Conservation (phyloP, 2,113 vertebrate genomes). For the Podocnemis expansa region DNA sequence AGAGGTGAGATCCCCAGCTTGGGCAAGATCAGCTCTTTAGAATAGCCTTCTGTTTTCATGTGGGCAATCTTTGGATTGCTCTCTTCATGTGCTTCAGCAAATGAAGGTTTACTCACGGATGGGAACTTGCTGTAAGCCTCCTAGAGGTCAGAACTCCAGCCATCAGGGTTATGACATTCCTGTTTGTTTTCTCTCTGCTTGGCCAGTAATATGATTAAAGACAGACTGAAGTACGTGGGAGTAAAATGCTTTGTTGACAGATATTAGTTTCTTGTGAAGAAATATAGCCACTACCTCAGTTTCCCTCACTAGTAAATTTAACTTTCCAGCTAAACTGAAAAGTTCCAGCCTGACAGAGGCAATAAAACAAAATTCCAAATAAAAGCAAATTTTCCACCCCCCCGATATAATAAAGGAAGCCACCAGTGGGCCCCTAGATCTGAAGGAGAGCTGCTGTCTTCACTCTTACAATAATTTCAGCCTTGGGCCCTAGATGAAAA, state of each 20-base stretch:
- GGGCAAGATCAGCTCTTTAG: neutral
- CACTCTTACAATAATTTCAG: neutral
- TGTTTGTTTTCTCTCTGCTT: neutral
- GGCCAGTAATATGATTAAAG: neutral
- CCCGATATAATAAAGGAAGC: neutral
- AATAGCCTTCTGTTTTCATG: neutral
- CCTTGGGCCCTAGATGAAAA: neutral
- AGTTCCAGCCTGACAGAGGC: neutral
- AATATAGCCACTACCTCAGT: neutral
- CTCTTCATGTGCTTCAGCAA: neutral
- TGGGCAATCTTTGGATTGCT: conserved; percentile 24
- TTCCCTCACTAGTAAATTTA: neutral
- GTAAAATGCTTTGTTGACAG: neutral
- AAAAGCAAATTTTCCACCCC: neutral
- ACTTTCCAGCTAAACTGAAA: neutral
- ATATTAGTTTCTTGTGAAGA: neutral
- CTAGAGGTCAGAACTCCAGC: neutral
- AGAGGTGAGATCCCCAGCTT: neutral
- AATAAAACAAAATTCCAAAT: neutral
- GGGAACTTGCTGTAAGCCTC: neutral
- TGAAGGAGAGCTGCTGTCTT: neutral
- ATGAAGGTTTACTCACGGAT: neutral
- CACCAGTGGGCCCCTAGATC: neutral
- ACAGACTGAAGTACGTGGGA: neutral
- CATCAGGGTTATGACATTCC: neutral